Evolutionary conservation across 2,888 invertebrate genomes (phyloP).

Genomic region (Meiosimyza decipiens): DNA sequence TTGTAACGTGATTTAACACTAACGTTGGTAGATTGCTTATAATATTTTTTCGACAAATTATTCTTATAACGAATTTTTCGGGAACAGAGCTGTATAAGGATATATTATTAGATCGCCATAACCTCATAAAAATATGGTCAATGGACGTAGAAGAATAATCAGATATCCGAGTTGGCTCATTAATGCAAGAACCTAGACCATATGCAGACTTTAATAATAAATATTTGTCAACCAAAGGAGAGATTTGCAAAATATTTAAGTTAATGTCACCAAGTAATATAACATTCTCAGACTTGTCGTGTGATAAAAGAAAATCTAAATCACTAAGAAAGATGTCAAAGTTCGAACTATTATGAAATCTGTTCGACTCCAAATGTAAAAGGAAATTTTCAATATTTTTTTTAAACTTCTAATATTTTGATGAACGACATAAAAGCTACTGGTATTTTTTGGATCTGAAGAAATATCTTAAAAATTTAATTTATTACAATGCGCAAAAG

Average conservation of each 20-base stretch:
- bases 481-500: not conserved
- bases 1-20: no score
- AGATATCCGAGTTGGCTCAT: constrained; percentile 12
- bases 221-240: not conserved
- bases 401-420: constrained; percentile 12
- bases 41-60: no score
- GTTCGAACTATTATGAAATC: not conserved
- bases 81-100: no score
- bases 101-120: no score
- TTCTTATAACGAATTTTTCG: no score
- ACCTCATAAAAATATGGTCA: no score
- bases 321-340: constrained; percentile 5
- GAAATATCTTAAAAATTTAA: not conserved
- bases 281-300: not conserved
- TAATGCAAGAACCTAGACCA: constrained; percentile 10
- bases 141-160: constrained; percentile 8
- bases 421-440: constrained; percentile 13
- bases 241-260: constrained; percentile 14
- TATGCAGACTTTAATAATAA: not conserved
- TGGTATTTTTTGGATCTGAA: not conserved
- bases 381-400: constrained; percentile 1
- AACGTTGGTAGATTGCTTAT: no score
- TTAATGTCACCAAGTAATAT: constrained; percentile 2
- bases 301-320: no score
- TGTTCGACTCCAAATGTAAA: not conserved